Evolutionary conservation across 1,140 invertebrate genomes (phyloP).

Genomic region (Dryas iulia): DNA sequence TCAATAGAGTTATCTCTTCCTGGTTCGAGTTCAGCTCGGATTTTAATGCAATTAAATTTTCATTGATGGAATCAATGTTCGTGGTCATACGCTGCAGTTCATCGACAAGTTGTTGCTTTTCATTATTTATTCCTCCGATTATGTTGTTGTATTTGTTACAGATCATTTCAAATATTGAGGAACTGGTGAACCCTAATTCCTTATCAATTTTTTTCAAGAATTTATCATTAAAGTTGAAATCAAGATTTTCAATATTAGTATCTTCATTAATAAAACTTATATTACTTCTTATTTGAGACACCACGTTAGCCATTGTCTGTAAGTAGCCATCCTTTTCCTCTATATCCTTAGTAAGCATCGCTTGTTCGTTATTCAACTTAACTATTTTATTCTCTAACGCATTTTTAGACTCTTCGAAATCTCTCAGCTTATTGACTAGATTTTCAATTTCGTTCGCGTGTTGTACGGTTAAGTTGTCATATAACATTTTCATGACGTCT

Average conservation of each 20-base stretch:
- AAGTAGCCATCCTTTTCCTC: conserved; percentile 41
- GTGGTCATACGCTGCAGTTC: conserved; percentile 37
- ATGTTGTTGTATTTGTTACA: conserved; percentile 25
- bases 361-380: conserved; percentile 37
- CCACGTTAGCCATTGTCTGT: conserved; percentile 33
- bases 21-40: conserved; percentile 49
- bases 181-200: conserved; percentile 46
- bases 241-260: conserved; percentile 19
- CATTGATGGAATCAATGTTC: conserved; percentile 38
- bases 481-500: conserved; percentile 66
- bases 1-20: conserved; percentile 52
- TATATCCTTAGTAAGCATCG: conserved; percentile 36
- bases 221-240: conserved; percentile 48
- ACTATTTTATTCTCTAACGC: conserved; percentile 44
- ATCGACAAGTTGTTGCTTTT: conserved; percentile 41
- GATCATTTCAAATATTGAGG: conserved; percentile 40
- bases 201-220: conserved; percentile 52
- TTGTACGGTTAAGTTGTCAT: conserved; percentile 48
- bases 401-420: conserved; percentile 52
- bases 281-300: conserved; percentile 34
- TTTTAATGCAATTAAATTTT: conserved; percentile 45
- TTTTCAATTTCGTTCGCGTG: conserved; percentile 64
- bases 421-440: conserved; percentile 58
- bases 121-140: conserved; percentile 38
- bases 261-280: conserved; percentile 22